These are phyloP conservation scores for Coenonympha glycerion DNA, from an alignment of 2,888 invertebrate species.

Conservation along the genomic window DNA sequence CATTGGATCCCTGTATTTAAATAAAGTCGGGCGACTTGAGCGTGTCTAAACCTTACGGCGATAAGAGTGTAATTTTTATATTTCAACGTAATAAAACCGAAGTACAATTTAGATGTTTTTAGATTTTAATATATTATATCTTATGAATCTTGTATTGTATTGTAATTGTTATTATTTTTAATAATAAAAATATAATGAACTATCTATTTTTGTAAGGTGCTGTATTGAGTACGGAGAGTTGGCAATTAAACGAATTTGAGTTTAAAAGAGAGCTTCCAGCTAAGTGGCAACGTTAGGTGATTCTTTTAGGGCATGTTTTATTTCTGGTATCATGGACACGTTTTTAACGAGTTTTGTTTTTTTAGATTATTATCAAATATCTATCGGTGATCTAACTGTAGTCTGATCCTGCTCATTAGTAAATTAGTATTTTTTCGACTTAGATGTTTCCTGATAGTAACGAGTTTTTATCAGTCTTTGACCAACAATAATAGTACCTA, in stretches of 20 bases:
- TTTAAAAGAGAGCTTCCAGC: constrained; percentile 7
- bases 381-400: too few species aligned
- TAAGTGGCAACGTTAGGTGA: constrained; percentile 1
- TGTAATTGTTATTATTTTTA: constrained; percentile 6
- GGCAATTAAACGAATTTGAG: constrained; percentile 4
- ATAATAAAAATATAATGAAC: constrained; percentile 16
- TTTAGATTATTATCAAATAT: too few species aligned
- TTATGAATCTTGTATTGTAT: constrained; percentile 18
- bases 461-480: too few species aligned
- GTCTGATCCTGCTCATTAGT: too few species aligned
- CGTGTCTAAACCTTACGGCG: not conserved
- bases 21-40: too few species aligned
- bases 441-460: too few species aligned
- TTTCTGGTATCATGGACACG: not conserved
- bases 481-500: too few species aligned
- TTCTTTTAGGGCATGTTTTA: not conserved
- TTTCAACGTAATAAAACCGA: constrained; percentile 37
- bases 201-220: constrained; percentile 34
- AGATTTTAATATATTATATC: constrained; percentile 40
- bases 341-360: too few species aligned
- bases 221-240: constrained; percentile 20
- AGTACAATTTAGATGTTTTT: constrained; percentile 59
- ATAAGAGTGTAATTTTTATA: constrained; percentile 21
- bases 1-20: too few species aligned
- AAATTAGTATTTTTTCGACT: too few species aligned